Percentiles rank a stretch among this genome's conserved stretches.
phyloP scores from a whole-genome alignment of 2,888 invertebrate genomes.

The Oxyscelio sp. region DNA sequence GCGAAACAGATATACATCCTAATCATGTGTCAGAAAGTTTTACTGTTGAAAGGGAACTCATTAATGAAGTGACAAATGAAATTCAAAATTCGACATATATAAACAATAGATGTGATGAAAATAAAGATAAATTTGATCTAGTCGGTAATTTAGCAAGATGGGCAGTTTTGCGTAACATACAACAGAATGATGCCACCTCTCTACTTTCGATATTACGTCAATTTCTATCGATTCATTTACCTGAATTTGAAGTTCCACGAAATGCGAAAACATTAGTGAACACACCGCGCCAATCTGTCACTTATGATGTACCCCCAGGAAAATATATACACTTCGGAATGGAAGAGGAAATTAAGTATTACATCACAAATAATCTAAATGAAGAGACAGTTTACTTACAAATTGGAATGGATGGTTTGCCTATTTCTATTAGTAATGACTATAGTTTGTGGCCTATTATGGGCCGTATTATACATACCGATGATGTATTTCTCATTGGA shows the following conservation, averaged over 20 bases:
- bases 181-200: slow-evolving; percentile 5
- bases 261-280: slow-evolving; percentile 21
- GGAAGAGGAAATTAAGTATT: slow-evolving; percentile 9
- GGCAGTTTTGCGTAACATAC: slow-evolving; percentile 11
- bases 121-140: neutral
- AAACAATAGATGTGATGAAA: neutral
- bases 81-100: neutral
- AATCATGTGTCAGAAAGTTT: neutral
- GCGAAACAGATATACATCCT: neutral
- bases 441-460: slow-evolving; percentile 35
- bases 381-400: slow-evolving; percentile 5
- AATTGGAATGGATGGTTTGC: slow-evolving; percentile 31
- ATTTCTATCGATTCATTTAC: slow-evolving; percentile 9
- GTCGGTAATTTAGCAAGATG: slow-evolving; percentile 5
- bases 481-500: too few relatives aligned
- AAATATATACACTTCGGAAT: too few relatives aligned
- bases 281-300: slow-evolving; percentile 1
- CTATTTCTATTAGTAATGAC: slow-evolving; percentile 12
- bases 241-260: slow-evolving; percentile 3
- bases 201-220: slow-evolving; percentile 9
- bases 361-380: slow-evolving; percentile 6
- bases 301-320: too few relatives aligned
- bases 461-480: too few relatives aligned
- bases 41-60: neutral
- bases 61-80: neutral